Base-by-base conservation (phyloP, 2,797 vertebrate species). In the Xiphorhynchus erythropygius region DNA sequence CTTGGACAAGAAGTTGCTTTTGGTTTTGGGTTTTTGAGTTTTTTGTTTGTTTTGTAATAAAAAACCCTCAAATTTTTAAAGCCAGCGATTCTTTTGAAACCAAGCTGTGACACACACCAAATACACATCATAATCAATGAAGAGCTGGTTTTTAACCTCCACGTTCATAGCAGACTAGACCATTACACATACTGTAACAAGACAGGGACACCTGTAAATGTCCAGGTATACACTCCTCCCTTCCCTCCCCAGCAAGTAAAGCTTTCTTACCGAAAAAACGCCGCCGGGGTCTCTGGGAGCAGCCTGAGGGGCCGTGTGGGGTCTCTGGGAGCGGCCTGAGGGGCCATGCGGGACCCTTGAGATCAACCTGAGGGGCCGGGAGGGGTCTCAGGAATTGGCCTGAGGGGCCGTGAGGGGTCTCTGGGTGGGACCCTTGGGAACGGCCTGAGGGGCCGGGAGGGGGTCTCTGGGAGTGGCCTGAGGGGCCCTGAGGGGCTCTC, bases 61-160 rank as follows among this genome's bases (percentile, higher is more conserved):
- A 22, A 0, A 47, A 23, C 1, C 5, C 13, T 28, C 22, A 21
- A 8, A 3, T 33, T 65, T 74, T 56, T 21, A 21, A 71, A 62
- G 15, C 5, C 28, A 21, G 17, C 23, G 5, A 27, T 39, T 7
- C 5, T 67, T 25, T 13, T 9, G 9, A 65, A 83, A 44, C 23
- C 35, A 46, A 46, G 15, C 0, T 23, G 21, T 15, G 15, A 27
- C 41, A 42, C 30, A 60, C 10, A 11, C 14, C 50, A 41, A 10
- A 18, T 2, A 23, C 0, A 2, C 0, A 3, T 24, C 14, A 5
- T 22, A 27, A 35, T 6, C 44, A 30, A 8, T 44, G n/a, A 41
- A 16, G 9, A 44, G 22, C 13, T 49, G 27, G 6, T 18, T 87
- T 79, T 90, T 65, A 70, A 50, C 47, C 50, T 55, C 49, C 63